These are phyloP conservation scores for Lycodopsis pacificus DNA, from an alignment of 2,797 vertebrate genomes.

Conservation along the genomic window DNA sequence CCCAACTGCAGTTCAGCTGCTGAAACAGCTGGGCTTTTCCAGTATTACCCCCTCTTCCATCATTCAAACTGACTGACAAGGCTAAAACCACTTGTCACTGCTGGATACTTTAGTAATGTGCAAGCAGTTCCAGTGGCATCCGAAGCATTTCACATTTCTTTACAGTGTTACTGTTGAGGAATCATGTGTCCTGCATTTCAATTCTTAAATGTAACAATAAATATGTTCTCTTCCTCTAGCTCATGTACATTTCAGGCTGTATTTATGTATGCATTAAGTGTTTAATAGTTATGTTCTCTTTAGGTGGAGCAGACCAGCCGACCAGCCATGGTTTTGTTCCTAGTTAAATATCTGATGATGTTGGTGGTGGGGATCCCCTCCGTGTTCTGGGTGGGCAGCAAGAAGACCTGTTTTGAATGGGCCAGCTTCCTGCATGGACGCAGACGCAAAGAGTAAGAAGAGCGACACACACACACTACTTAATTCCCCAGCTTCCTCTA, in stretches of 20 bases:
- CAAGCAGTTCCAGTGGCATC: constrained; percentile 10
- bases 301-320: constrained; percentile 92
- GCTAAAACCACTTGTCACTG: constrained; percentile 26
- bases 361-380: constrained; percentile 96
- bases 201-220: background rate
- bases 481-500: background rate
- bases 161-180: constrained; percentile 13
- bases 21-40: constrained; percentile 35
- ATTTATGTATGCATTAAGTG: background rate
- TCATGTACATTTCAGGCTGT: background rate
- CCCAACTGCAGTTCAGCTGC: constrained; percentile 34
- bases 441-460: constrained; percentile 92
- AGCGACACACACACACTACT: background rate
- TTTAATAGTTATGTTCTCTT: constrained; percentile 15
- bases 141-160: constrained; percentile 8
- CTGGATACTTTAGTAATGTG: constrained; percentile 14
- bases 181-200: background rate
- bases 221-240: background rate
- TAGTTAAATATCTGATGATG: constrained; percentile 97
- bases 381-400: constrained; percentile 98
- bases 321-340: constrained; percentile 91
- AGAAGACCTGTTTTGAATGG: constrained; percentile 99
- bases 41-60: constrained; percentile 16
- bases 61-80: constrained; percentile 11
- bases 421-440: constrained; percentile 94